Evolutionary conservation across 2,797 vertebrate genomes (phyloP).

Genomic region (Zenarchopterus dispar): DNA sequence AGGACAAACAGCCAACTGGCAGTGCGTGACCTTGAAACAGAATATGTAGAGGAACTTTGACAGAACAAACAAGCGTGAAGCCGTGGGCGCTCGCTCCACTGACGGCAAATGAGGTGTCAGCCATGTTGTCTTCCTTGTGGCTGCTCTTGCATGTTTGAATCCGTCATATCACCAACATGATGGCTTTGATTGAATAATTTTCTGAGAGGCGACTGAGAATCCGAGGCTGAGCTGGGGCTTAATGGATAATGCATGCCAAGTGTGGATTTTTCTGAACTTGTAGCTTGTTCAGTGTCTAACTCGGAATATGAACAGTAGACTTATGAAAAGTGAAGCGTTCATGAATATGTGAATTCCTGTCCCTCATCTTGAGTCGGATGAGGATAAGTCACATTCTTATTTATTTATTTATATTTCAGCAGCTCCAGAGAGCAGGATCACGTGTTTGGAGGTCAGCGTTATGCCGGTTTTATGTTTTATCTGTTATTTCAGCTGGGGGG

Average conservation of each 20-base stretch:
- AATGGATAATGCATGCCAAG: slow-evolving; percentile 37
- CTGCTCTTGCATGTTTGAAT: slow-evolving; percentile 63
- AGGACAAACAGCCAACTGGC: slow-evolving; percentile 59
- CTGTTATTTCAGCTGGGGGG: slow-evolving; percentile 17
- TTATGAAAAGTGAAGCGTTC: slow-evolving; percentile 34
- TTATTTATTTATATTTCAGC: slow-evolving; percentile 12
- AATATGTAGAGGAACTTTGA: slow-evolving; percentile 72
- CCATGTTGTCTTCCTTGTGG: slow-evolving; percentile 63
- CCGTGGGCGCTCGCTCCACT: slow-evolving; percentile 45
- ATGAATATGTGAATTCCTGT: slow-evolving; percentile 24
- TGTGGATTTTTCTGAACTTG: slow-evolving; percentile 22
- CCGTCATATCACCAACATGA: slow-evolving; percentile 64
- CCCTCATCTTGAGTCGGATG: slow-evolving; percentile 11
- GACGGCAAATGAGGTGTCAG: slow-evolving; percentile 72
- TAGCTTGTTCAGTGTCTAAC: slow-evolving; percentile 7
- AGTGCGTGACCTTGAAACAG: slow-evolving; percentile 69
- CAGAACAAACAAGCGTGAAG: slow-evolving; percentile 75
- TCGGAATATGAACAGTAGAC: slow-evolving; percentile 19
- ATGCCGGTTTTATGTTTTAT: slow-evolving; percentile 34
- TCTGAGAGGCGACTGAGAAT: slow-evolving; percentile 30
- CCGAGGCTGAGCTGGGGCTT: slow-evolving; percentile 17
- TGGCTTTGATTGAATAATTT: slow-evolving; percentile 70
- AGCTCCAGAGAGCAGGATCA: neutral
- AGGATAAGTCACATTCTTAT: slow-evolving; percentile 20
- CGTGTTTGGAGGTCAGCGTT: slow-evolving; percentile 5